A percentile compares a stretch with the other conserved stretches of the same genome.
phyloP scores from a whole-genome alignment of 2,888 invertebrate genomes.

The Acanthosoma haemorrhoidale region DNA sequence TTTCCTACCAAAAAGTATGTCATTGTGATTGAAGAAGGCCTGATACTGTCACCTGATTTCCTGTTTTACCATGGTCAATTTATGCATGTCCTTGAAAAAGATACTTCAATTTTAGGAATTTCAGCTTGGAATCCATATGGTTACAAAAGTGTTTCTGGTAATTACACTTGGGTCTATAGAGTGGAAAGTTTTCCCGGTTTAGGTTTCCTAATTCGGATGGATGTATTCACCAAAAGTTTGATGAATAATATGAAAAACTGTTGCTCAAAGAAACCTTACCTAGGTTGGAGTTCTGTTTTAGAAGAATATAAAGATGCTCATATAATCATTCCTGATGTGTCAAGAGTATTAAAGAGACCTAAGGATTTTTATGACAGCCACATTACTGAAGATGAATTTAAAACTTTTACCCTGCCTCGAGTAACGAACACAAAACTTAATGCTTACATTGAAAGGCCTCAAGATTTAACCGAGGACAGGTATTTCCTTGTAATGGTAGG shows the following conservation, averaged over 20 bases:
- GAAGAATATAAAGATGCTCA: slow-evolving; percentile 33
- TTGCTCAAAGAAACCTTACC: slow-evolving; percentile 29
- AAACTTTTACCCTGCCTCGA: slow-evolving; percentile 35
- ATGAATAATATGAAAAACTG: slow-evolving; percentile 35
- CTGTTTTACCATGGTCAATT: slow-evolving; percentile 49
- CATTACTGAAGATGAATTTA: slow-evolving; percentile 32
- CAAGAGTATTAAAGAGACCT: slow-evolving; percentile 40
- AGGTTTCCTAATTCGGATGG: slow-evolving; percentile 40
- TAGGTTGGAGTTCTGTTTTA: slow-evolving; percentile 32
- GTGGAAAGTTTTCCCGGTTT: slow-evolving; percentile 42
- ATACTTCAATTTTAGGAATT: slow-evolving; percentile 46
- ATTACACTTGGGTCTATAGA: slow-evolving; percentile 40
- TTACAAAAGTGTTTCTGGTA: slow-evolving; percentile 40
- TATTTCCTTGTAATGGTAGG: slow-evolving; percentile 39
- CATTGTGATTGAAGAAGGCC: slow-evolving; percentile 50
- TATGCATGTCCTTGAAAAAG: slow-evolving; percentile 46
- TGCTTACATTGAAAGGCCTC: slow-evolving; percentile 40
- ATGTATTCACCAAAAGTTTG: slow-evolving; percentile 38
- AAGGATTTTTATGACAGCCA: slow-evolving; percentile 31
- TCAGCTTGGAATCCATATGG: slow-evolving; percentile 48
- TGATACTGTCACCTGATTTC: slow-evolving; percentile 50
- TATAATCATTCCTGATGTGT: slow-evolving; percentile 42
- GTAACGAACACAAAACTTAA: slow-evolving; percentile 37
- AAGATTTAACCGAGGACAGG: slow-evolving; percentile 39
- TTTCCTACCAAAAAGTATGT: slow-evolving; percentile 45